Evolutionary conservation across 2,113 vertebrate genomes (phyloP), one percentile per base, ranked within the genome.

Genomic region (Hassar affinis): DNA sequence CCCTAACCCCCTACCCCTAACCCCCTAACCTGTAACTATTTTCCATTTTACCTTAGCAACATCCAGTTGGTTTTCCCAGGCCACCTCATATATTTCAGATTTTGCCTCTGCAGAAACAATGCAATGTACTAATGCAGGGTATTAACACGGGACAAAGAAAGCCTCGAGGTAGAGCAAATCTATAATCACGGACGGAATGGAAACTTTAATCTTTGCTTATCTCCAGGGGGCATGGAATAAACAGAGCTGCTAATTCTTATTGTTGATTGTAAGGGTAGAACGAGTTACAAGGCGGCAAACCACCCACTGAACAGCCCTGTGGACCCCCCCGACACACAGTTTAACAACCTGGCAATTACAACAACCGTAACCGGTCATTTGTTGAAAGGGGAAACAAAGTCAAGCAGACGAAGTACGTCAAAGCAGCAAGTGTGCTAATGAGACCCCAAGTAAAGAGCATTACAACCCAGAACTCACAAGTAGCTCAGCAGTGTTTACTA

Each of bases 321-420:
- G 64, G 47, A 72, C 59, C 83, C 66, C 77, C 80, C 86, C 81
- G 11, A 79, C 71, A 66, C 9, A n/a, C 56, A 80, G 62, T 85
- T 87, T 78, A 75, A 66, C n/a, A 83, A 86, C 79, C 78, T 59
- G 68, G 59, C 80, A 88, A 86, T 88, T 88, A 88, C 7, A 78
- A 77, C 33, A 79, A 85, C 20, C 77, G 82, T 42, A 85, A 83
- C 84, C 49, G 33, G 61, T 68, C 80, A 77, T 85, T 86, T 84
- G 82, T 84, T 86, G 27, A 69, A 80, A 42, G 51, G 49, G 61
- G 27, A 49, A 30, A 52, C 45, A 49, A 78, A 71, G 51, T 35
- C 64, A 52, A 51, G 49, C 80, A 77, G 84, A 77, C 30, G 30
- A 71, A 82, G 30, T 71, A 83, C 38, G 77, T 72, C 75, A 76